Evolutionary conservation across 2,113 vertebrate genomes (phyloP), one percentile per base, ranked within the genome.

Genomic region (Balaeniceps rex): DNA sequence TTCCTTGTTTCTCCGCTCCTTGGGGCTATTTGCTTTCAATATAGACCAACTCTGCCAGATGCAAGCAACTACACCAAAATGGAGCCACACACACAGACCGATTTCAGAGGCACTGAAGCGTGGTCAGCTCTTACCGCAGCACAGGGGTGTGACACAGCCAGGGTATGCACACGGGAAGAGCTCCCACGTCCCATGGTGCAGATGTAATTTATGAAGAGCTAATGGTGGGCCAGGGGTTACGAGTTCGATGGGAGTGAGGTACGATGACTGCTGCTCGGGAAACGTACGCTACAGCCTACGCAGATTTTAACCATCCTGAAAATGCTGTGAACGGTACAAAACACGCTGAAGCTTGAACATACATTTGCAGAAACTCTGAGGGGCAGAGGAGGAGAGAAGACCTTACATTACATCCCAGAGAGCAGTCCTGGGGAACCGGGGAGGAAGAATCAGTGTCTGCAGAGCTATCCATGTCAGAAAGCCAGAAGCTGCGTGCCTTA

Each of bases 121-220:
- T 3, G 0, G 22, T 31, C 70, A 75, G 65, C 17, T 38, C 61
- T 46, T 26, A 33, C 18, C 2, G 2, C 38, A 68, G 42, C 58
- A 65, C 2, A 1, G 36, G 12, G 8, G 3, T 9, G 26, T 44
- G 54, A 64, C 63, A 69, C 12, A 51, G 57, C 25, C 55, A 34
- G 71, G n/a, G 11, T 28, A 75, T 2, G 10, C 44, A 60, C 0
- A 0, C 0, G 4, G 42, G 44, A 85, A 60, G 52, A 52, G 38
- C 42, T 80, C 44, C 57, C 24, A 2, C 6, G 2, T 36, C 36
- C 60, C 88, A 14, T 2, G 4, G 33, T 7, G 5, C n/a, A 65
- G 23, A 38, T 42, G 33, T 47, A 21, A 68, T 60, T 76, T 76
- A 46, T 34, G 44, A 80, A 63, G 52, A 66, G 34, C 28, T 85